These are phyloP conservation scores for Sarcophaga rosellei DNA, from an alignment of 2,888 invertebrate genomes.

Conservation along the genomic window DNA sequence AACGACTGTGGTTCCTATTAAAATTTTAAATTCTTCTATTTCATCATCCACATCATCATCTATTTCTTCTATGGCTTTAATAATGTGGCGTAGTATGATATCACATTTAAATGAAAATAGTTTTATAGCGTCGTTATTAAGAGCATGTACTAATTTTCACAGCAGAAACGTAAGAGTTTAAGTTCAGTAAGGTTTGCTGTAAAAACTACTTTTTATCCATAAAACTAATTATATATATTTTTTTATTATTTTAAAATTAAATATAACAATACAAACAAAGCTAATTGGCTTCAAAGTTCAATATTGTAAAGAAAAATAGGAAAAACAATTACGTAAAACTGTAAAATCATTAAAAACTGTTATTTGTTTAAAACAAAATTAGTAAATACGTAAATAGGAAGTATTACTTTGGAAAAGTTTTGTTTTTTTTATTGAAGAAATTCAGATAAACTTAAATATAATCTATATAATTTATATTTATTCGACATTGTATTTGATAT, in stretches of 20 bases:
- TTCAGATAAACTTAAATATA: background rate
- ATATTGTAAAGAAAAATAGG: background rate
- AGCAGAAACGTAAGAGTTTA: constrained; percentile 69
- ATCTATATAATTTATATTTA: no score
- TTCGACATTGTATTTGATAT: no score
- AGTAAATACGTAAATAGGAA: background rate
- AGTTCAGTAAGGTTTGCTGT: constrained; percentile 37
- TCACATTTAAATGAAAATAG: constrained; percentile 66
- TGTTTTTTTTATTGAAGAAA: background rate
- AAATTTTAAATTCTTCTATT: constrained; percentile 31
- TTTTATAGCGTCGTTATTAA: constrained; percentile 72
- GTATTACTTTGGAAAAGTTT: background rate
- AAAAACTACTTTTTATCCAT: constrained; percentile 57
- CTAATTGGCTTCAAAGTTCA: background rate
- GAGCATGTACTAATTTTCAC: constrained; percentile 74
- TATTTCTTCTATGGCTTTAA: constrained; percentile 39
- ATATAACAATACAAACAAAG: no score
- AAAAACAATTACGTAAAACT: background rate
- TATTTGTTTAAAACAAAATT: background rate
- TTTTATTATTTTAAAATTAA: background rate
- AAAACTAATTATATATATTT: background rate
- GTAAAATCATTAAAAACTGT: background rate
- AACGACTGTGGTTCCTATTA: constrained; percentile 38
- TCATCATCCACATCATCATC: constrained; percentile 34
- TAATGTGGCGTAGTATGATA: constrained; percentile 70